phyloP scores from a whole-genome alignment of 1,140 invertebrate species.

The Bradysia coprophila region DNA sequence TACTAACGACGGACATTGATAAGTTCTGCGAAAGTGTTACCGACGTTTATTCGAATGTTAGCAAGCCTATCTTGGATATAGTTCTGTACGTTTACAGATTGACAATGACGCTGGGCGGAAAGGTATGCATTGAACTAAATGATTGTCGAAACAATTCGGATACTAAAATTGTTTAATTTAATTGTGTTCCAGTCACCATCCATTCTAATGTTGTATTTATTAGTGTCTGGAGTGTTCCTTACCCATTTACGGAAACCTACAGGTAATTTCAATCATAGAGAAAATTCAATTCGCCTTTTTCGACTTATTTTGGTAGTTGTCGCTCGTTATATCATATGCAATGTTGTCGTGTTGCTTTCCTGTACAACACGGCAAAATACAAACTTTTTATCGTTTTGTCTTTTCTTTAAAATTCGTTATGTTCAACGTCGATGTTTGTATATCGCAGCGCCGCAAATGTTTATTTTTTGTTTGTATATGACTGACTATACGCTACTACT shows the following conservation, averaged over 20 bases:
- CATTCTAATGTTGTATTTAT: slow-evolving; percentile 69
- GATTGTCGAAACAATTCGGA: slow-evolving; percentile 1
- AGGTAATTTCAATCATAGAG: slow-evolving; percentile 24
- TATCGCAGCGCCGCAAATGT: no score
- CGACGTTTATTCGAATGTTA: slow-evolving; percentile 93
- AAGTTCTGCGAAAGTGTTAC: slow-evolving; percentile 92
- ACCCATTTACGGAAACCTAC: slow-evolving; percentile 71
- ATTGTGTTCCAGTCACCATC: slow-evolving; percentile 69
- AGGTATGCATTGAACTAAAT: slow-evolving; percentile 14
- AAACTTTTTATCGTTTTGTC: no score
- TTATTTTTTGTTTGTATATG: no score
- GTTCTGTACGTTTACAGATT: slow-evolving; percentile 83
- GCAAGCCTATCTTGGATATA: slow-evolving; percentile 90
- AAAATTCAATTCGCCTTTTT: not conserved
- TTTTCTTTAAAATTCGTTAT: no score
- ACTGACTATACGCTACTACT: no score
- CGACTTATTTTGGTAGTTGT: not conserved
- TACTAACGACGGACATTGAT: slow-evolving; percentile 91
- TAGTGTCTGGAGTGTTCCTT: slow-evolving; percentile 63
- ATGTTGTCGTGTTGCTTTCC: no score
- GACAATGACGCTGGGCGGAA: slow-evolving; percentile 66
- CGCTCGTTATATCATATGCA: no score
- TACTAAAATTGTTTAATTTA: not conserved
- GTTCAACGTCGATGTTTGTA: no score
- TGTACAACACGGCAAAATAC: no score